A percentile compares a stretch with the other conserved stretches of the same genome.
Conservation (phyloP, 1,140 invertebrate genomes). For the Penaeus vannamei region DNA sequence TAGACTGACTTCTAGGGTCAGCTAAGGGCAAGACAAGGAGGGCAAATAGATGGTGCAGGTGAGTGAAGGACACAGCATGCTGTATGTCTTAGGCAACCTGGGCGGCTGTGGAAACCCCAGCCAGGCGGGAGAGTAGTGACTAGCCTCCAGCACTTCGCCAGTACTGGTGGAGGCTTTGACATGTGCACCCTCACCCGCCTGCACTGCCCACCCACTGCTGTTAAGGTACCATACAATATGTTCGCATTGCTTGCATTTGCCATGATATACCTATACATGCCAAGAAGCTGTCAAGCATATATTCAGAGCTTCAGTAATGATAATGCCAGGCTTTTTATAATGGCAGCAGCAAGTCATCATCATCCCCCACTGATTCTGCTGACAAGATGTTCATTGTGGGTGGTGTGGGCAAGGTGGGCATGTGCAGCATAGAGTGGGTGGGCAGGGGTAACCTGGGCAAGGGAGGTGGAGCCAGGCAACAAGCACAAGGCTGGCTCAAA, state of each 20-base stretch:
- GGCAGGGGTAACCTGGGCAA: not conserved
- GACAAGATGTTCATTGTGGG: not conserved
- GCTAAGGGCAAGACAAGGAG: slow-evolving; percentile 50
- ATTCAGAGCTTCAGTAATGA: too few relatives aligned
- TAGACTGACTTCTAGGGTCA: slow-evolving; percentile 48
- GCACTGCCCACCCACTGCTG: not conserved
- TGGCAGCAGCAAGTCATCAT: not conserved
- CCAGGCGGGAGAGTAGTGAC: slow-evolving; percentile 12
- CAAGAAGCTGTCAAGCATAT: too few relatives aligned
- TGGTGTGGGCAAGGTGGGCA: not conserved
- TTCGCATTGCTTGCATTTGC: too few relatives aligned
- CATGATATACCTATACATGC: too few relatives aligned
- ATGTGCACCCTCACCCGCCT: not conserved
- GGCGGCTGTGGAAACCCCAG: slow-evolving; percentile 25
- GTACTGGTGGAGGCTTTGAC: too few relatives aligned
- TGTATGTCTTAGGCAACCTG: slow-evolving; percentile 34
- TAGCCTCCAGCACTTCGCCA: too few relatives aligned
- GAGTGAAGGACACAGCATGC: slow-evolving; percentile 57
- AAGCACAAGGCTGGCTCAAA: slow-evolving; percentile 57
- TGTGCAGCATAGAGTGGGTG: slow-evolving; percentile 7
- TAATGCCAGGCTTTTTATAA: too few relatives aligned
- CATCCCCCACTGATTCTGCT: not conserved
- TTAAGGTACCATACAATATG: too few relatives aligned
- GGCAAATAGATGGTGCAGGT: slow-evolving; percentile 45
- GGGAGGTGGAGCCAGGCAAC: slow-evolving; percentile 52